Percentiles rank a stretch among this genome's conserved stretches.
These are phyloP conservation scores for Nomada goodeniana DNA, from an alignment of 2,888 invertebrate species.

Conservation along the genomic window DNA sequence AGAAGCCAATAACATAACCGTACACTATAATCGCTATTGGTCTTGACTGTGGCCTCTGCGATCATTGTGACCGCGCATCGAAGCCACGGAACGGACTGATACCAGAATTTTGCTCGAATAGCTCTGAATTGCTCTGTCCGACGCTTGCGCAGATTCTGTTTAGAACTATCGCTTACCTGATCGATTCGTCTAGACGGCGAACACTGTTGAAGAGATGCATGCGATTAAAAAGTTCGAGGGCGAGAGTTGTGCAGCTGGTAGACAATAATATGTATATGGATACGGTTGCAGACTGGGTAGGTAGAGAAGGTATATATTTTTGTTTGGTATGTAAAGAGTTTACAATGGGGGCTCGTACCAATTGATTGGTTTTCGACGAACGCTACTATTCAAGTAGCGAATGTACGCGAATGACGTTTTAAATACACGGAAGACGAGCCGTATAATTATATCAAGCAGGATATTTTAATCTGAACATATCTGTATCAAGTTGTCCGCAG, in stretches of 20 bases:
- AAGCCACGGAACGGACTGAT: background rate
- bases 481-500: constrained; percentile 67
- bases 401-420: constrained; percentile 45
- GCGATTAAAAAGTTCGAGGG: background rate
- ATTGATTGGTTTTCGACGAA: too few species aligned
- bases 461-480: constrained; percentile 25
- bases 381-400: constrained; percentile 10
- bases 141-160: constrained; percentile 15
- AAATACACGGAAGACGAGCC: constrained; percentile 18
- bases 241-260: background rate
- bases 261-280: too few species aligned
- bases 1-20: constrained; percentile 61
- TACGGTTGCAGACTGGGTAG: too few species aligned
- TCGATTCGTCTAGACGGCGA: constrained; percentile 14
- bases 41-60: too few species aligned
- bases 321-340: background rate
- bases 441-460: background rate
- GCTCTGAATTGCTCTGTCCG: too few species aligned
- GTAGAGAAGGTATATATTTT: background rate
- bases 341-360: background rate
- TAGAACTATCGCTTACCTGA: background rate
- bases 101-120: background rate
- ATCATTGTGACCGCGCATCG: constrained; percentile 3
- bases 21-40: constrained; percentile 54
- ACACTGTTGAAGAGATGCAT: background rate